A percentile compares a stretch with the other conserved stretches of the same genome.
Evolutionary conservation across 2,797 vertebrate genomes (phyloP).

Genomic region (Scleropages formosus): DNA sequence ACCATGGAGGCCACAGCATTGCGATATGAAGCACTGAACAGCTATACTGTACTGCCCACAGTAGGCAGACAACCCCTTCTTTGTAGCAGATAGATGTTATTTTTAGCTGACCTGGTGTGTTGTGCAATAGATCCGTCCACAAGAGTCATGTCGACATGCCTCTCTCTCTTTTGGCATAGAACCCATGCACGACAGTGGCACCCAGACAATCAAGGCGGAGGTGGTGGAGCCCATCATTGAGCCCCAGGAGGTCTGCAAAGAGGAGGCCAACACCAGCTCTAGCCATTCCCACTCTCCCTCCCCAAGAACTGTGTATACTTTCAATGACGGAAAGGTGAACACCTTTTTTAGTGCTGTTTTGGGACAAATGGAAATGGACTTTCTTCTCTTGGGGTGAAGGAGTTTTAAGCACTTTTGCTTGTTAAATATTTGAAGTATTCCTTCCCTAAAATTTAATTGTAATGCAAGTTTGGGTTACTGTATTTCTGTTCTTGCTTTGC

Average conservation of each 20-base stretch:
- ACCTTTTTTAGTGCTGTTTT: not conserved
- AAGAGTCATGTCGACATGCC: too few species aligned
- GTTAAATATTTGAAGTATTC: not conserved
- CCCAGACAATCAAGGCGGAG: slow-evolving; percentile 82
- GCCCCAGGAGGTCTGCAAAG: slow-evolving; percentile 69
- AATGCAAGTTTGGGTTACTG: not conserved
- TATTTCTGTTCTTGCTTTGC: too few species aligned
- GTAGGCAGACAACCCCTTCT: too few species aligned
- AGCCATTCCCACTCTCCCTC: slow-evolving; percentile 79
- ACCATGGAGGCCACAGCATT: slow-evolving; percentile 36
- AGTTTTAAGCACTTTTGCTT: not conserved
- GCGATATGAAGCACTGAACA: not conserved
- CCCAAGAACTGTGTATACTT: slow-evolving; percentile 76
- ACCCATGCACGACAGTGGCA: slow-evolving; percentile 78
- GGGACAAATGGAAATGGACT: too few species aligned
- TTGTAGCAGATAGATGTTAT: too few species aligned
- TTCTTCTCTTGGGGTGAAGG: too few species aligned
- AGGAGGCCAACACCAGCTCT: slow-evolving; percentile 80
- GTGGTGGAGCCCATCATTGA: slow-evolving; percentile 75
- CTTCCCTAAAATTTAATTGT: not conserved
- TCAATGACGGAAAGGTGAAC: slow-evolving; percentile 77
- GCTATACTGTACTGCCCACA: not conserved
- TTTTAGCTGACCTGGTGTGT: too few species aligned
- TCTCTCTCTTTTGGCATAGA: slow-evolving; percentile 48
- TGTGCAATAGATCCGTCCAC: too few species aligned